Evolutionary conservation across 2,113 vertebrate species (phyloP).

Genomic region (Tichodroma muraria): DNA sequence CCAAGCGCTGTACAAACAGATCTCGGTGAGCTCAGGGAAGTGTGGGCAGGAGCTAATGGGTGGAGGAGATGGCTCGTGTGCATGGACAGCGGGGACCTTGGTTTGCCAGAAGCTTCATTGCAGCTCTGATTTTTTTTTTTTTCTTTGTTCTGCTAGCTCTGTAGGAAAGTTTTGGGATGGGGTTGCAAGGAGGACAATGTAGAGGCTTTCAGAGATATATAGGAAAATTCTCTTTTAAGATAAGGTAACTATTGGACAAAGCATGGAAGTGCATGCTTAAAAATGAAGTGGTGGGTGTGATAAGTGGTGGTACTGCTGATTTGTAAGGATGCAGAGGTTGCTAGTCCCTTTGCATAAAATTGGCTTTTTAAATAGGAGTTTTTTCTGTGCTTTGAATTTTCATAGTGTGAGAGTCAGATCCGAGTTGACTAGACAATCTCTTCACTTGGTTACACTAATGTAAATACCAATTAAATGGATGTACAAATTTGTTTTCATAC

Average conservation of each 20-base stretch:
- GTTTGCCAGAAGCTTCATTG: not conserved
- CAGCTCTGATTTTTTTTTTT: not conserved
- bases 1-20: not conserved
- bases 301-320: not conserved
- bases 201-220: not conserved
- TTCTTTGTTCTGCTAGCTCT: not conserved
- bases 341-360: not conserved
- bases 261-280: not conserved
- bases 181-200: not conserved
- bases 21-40: not conserved
- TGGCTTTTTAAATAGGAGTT: not conserved
- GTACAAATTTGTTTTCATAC: not conserved
- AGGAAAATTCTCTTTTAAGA: not conserved
- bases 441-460: not conserved
- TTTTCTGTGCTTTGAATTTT: not conserved
- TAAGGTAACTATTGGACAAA: not conserved
- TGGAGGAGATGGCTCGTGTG: not conserved
- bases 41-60: not conserved
- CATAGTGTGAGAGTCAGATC: not conserved
- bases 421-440: not conserved
- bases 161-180: not conserved
- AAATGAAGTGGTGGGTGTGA: not conserved
- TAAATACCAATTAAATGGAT: not conserved
- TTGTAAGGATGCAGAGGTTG: not conserved
- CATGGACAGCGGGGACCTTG: not conserved